phyloP scores from a whole-genome alignment of 2,888 invertebrate genomes.

The Antitype chi region DNA sequence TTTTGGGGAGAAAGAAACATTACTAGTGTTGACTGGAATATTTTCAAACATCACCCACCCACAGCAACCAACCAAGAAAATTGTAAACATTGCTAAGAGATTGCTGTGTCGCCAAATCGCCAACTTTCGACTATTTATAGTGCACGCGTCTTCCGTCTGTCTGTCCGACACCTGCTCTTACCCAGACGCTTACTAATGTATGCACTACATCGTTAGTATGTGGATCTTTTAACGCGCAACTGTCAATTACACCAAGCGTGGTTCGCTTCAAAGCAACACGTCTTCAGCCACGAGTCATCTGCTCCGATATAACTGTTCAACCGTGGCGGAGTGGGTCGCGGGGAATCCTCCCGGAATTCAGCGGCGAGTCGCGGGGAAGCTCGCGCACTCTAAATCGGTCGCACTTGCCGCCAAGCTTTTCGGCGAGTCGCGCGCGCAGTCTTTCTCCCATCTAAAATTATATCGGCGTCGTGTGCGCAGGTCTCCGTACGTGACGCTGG shows the following conservation, averaged over 20 bases:
- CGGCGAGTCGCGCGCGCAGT: conserved; percentile 82
- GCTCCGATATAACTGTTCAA: conserved; percentile 81
- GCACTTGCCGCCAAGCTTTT: conserved; percentile 86
- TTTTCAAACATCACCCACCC: conserved; percentile 60
- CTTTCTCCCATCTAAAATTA: conserved; percentile 69
- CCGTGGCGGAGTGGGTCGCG: conserved; percentile 84
- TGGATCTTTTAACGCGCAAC: conserved; percentile 62
- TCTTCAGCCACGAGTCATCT: conserved; percentile 77
- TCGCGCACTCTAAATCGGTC: conserved; percentile 87
- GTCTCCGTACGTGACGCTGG: conserved; percentile 92
- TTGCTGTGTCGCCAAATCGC: conserved; percentile 86
- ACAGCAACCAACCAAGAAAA: conserved; percentile 78
- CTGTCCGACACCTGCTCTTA: conserved; percentile 85
- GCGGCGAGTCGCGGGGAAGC: conserved; percentile 84
- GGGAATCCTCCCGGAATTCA: conserved; percentile 89
- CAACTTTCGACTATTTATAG: conserved; percentile 86
- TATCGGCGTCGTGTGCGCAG: conserved; percentile 82
- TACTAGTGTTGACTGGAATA: conserved; percentile 21
- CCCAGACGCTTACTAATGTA: conserved; percentile 70
- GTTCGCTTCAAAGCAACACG: conserved; percentile 74
- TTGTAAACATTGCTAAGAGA: conserved; percentile 88
- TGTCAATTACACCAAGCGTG: conserved; percentile 65
- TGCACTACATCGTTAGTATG: conserved; percentile 69
- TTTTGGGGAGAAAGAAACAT: not conserved
- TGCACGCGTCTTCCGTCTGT: conserved; percentile 87